A percentile compares a stretch with the other conserved stretches of the same genome.
Conservation (phyloP, 2,888 invertebrate genomes). For the Rhorus exstirpatorius region DNA sequence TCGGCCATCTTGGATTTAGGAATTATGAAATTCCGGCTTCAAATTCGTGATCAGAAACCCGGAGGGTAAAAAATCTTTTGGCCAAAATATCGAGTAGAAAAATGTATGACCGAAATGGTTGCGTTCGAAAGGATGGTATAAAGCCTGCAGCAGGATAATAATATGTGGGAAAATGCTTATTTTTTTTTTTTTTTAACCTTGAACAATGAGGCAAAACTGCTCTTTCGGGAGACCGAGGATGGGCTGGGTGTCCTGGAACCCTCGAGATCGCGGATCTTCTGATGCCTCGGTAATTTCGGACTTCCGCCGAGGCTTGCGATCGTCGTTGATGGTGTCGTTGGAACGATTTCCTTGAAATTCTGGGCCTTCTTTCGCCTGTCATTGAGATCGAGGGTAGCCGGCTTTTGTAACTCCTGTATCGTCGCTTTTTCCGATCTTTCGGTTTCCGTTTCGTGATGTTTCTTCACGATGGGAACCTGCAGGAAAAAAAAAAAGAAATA, state of each 20-base stretch:
- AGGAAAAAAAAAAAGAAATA: slow-evolving; percentile 33
- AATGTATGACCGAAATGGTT: too few relatives aligned
- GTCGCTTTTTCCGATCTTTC: slow-evolving; percentile 84
- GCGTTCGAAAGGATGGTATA: too few relatives aligned
- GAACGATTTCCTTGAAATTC: slow-evolving; percentile 79
- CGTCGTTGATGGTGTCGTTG: slow-evolving; percentile 79
- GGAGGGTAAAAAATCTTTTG: too few relatives aligned
- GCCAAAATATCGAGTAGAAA: too few relatives aligned
- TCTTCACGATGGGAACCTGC: slow-evolving; percentile 81
- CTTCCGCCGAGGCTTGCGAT: slow-evolving; percentile 77
- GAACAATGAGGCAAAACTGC: slow-evolving; percentile 93
- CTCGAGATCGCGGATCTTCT: slow-evolving; percentile 84
- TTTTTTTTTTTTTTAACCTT: slow-evolving; percentile 87
- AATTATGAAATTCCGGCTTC: too few relatives aligned
- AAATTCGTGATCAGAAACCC: too few relatives aligned
- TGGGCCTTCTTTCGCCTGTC: slow-evolving; percentile 82
- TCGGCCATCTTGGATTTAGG: too few relatives aligned
- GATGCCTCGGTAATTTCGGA: slow-evolving; percentile 83
- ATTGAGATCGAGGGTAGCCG: slow-evolving; percentile 88
- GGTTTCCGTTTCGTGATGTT: slow-evolving; percentile 64
- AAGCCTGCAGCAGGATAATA: too few relatives aligned
- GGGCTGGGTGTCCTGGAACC: slow-evolving; percentile 90
- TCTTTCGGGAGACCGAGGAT: slow-evolving; percentile 90
- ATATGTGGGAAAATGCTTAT: too few relatives aligned
- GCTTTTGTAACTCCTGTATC: slow-evolving; percentile 87